Conservation (phyloP, 2,888 invertebrate species). For the Eledone cirrhosa region DNA sequence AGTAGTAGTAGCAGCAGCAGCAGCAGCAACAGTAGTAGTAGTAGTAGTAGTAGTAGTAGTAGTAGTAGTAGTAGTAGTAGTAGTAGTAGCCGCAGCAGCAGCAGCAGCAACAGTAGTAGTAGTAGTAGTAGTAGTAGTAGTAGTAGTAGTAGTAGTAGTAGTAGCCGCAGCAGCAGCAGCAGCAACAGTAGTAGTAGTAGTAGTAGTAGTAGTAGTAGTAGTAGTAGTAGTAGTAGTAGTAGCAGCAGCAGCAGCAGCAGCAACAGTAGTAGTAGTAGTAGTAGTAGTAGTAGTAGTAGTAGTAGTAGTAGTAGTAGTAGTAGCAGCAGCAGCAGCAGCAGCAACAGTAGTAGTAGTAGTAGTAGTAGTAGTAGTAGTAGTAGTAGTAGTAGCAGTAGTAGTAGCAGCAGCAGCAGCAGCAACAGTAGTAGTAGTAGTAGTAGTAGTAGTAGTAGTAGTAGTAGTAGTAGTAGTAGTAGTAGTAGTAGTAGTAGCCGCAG, state of each 20-base stretch:
- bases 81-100: too few species aligned
- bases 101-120: too few species aligned
- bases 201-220: slow-evolving; percentile 29
- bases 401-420: slow-evolving; percentile 7
- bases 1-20: too few species aligned
- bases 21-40: slow-evolving; percentile 18
- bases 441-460: slow-evolving; percentile 34
- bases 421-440: slow-evolving; percentile 32
- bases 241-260: slow-evolving; percentile 25
- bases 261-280: slow-evolving; percentile 19
- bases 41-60: slow-evolving; percentile 28
- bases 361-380: not conserved
- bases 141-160: slow-evolving; percentile 28
- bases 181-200: slow-evolving; percentile 27
- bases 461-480: slow-evolving; percentile 31
- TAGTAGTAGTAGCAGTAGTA: slow-evolving; percentile 6
- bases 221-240: slow-evolving; percentile 25
- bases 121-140: slow-evolving; percentile 31
- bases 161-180: too few species aligned
- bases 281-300: slow-evolving; percentile 28
- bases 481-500: too few species aligned
- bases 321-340: slow-evolving; percentile 13
- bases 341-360: slow-evolving; percentile 20
- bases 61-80: too few species aligned
- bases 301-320: slow-evolving; percentile 24